These are phyloP conservation scores for Planiliza haematocheilus DNA, from an alignment of 2,113 vertebrate species.

Conservation along the genomic window DNA sequence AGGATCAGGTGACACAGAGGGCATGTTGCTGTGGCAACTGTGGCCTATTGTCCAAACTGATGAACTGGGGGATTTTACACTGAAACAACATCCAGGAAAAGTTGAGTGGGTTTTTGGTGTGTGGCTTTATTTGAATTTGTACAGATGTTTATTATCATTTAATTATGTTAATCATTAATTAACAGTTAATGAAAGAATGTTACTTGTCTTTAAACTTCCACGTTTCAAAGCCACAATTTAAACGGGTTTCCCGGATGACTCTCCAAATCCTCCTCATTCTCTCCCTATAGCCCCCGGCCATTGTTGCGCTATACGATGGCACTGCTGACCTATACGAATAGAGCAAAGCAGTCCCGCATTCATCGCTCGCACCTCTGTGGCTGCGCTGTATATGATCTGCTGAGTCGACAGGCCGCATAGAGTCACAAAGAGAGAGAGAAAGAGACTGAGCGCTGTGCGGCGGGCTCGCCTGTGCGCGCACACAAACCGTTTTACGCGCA, in stretches of 20 bases:
- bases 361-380: conserved; percentile 52
- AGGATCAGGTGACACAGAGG: conserved; percentile 5
- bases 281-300: conserved; percentile 67
- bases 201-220: neutral
- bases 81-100: no score
- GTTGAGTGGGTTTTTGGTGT: no score
- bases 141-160: no score
- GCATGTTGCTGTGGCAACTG: conserved; percentile 40
- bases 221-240: neutral
- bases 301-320: conserved; percentile 78
- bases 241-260: conserved; percentile 21
- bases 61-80: neutral
- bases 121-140: no score
- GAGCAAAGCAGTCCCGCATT: conserved; percentile 66
- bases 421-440: conserved; percentile 47
- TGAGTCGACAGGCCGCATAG: conserved; percentile 71
- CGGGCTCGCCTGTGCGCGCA: neutral
- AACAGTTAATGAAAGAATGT: no score
- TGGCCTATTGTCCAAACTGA: neutral
- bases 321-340: conserved; percentile 81
- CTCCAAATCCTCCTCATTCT: conserved; percentile 76
- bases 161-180: neutral
- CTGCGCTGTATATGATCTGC: conserved; percentile 61
- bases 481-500: conserved; percentile 1
- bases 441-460: neutral